Evolutionary conservation across 1,140 invertebrate genomes (phyloP).

Genomic region (Araneus ventricosus): DNA sequence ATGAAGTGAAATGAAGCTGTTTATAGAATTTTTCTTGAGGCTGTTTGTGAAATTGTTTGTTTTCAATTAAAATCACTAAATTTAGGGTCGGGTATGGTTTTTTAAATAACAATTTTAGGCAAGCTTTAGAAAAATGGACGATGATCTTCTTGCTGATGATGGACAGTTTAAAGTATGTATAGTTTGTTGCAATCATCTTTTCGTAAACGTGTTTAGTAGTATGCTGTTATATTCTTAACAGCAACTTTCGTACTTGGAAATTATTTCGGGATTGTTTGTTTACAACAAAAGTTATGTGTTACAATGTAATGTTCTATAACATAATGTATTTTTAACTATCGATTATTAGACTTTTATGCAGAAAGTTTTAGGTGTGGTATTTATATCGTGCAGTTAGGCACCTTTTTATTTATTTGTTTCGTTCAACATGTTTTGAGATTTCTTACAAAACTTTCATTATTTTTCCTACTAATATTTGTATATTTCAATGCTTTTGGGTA

Average conservation of each 20-base stretch:
- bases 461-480: too few species aligned
- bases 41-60: background rate
- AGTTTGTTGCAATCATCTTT: background rate
- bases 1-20: background rate
- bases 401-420: too few species aligned
- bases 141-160: conserved; percentile 66
- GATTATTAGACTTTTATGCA: too few species aligned
- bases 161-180: conserved; percentile 56
- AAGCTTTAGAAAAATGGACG: conserved; percentile 39
- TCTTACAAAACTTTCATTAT: too few species aligned
- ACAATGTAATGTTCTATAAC: background rate
- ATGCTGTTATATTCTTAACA: background rate
- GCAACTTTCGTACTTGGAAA: background rate
- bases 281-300: background rate
- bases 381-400: too few species aligned
- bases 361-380: too few species aligned
- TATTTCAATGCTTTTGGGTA: too few species aligned
- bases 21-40: background rate
- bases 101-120: background rate
- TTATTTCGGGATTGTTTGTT: background rate
- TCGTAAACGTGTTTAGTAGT: background rate
- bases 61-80: background rate
- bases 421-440: too few species aligned
- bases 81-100: background rate
- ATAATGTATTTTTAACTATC: background rate